A percentile compares a stretch with the other conserved stretches of the same genome.
Conservation (phyloP, 2,797 vertebrate species). For the Rhinophrynus dorsalis region DNA sequence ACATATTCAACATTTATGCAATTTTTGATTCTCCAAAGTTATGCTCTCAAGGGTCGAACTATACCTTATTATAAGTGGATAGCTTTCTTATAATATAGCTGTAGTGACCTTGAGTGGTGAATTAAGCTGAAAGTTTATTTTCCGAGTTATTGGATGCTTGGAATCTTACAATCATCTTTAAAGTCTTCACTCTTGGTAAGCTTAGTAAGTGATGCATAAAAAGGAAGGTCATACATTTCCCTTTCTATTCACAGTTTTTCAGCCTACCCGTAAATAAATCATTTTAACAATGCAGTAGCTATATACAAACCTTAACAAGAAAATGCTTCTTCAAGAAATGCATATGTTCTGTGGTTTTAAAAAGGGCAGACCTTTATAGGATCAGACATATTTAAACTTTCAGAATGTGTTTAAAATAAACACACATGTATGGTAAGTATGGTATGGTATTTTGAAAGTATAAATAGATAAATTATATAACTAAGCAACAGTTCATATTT, state of each 20-base stretch:
- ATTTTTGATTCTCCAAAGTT: conserved; percentile 40
- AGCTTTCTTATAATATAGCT: conserved; percentile 46
- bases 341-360: conserved; percentile 13
- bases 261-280: conserved; percentile 27
- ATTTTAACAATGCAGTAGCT: conserved; percentile 34
- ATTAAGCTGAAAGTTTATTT: conserved; percentile 50
- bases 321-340: conserved; percentile 6
- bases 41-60: conserved; percentile 31
- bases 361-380: too few species aligned
- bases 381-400: too few species aligned
- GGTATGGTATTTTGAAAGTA: too few species aligned
- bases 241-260: conserved; percentile 23
- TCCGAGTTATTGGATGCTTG: conserved; percentile 38
- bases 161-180: conserved; percentile 44
- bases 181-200: conserved; percentile 23
- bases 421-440: too few species aligned
- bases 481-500: too few species aligned
- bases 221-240: conserved; percentile 41
- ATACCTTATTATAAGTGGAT: conserved; percentile 43
- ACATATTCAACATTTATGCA: conserved; percentile 39
- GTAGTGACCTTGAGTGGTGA: conserved; percentile 47
- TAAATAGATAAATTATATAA: too few species aligned
- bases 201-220: conserved; percentile 44
- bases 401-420: too few species aligned
- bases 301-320: background rate